Evolutionary conservation across 2,888 invertebrate genomes (phyloP).

Genomic region (Pherbina coryleti): DNA sequence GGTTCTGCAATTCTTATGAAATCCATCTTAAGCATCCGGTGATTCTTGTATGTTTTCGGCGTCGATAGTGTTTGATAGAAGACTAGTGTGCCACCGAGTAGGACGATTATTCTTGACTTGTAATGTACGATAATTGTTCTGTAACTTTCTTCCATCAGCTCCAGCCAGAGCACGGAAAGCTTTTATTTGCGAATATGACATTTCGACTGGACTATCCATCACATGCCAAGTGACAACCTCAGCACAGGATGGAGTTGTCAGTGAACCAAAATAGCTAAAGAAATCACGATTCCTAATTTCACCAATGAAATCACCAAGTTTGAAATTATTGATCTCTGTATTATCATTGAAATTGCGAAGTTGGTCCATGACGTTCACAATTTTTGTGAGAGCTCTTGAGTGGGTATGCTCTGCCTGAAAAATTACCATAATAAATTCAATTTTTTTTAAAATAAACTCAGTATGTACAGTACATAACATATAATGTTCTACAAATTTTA

Average conservation of each 20-base stretch:
- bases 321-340: slow-evolving; percentile 48
- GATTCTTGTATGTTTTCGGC: too few relatives aligned
- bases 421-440: too few relatives aligned
- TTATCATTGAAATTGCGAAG: slow-evolving; percentile 55
- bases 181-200: slow-evolving; percentile 57
- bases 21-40: too few relatives aligned
- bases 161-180: too few relatives aligned
- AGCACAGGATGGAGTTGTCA: slow-evolving; percentile 81
- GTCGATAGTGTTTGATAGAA: too few relatives aligned
- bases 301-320: slow-evolving; percentile 58
- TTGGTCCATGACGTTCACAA: slow-evolving; percentile 54
- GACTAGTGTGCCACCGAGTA: too few relatives aligned
- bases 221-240: slow-evolving; percentile 82
- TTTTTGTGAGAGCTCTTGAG: slow-evolving; percentile 48
- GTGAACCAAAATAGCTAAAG: slow-evolving; percentile 71
- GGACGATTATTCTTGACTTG: slow-evolving; percentile 53
- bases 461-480: too few relatives aligned
- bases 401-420: slow-evolving; percentile 46
- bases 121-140: slow-evolving; percentile 58
- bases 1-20: too few relatives aligned
- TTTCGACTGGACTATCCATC: slow-evolving; percentile 72
- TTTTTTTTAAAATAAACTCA: neutral
- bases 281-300: slow-evolving; percentile 34
- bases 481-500: too few relatives aligned
- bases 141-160: slow-evolving; percentile 41